Percentiles rank a stretch among this genome's conserved stretches.
Conservation (phyloP, 2,113 vertebrate species). For the Campylorhamphus procurvoides region DNA sequence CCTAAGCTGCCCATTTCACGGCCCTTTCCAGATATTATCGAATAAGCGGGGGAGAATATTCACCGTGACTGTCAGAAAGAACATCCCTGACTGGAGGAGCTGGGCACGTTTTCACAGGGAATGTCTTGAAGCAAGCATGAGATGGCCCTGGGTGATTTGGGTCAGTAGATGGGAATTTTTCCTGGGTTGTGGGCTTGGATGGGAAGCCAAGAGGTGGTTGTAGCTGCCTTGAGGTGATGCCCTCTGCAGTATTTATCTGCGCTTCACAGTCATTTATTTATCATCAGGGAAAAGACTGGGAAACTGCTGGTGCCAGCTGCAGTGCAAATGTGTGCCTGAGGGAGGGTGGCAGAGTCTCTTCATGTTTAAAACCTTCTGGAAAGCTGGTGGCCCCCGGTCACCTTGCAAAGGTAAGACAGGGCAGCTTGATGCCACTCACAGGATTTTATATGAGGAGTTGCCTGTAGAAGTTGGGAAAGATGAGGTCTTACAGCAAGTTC, state of each 20-base stretch:
- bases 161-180: background rate
- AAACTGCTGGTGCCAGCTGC: background rate
- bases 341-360: background rate
- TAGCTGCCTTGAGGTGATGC: background rate
- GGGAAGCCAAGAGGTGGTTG: background rate
- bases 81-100: background rate
- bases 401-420: background rate
- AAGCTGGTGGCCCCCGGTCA: background rate
- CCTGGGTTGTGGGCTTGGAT: background rate
- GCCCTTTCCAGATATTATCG: slow-evolving; percentile 5
- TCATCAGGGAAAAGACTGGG: background rate
- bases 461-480: background rate
- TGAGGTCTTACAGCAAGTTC: background rate
- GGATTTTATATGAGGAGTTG: background rate
- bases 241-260: background rate
- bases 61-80: slow-evolving; percentile 47
- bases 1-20: slow-evolving; percentile 10
- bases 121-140: background rate
- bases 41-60: background rate
- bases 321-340: too few relatives aligned
- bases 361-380: background rate
- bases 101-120: background rate
- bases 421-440: background rate
- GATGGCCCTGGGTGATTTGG: background rate
- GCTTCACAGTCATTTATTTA: background rate